These are phyloP conservation scores for Mystacides longicornis DNA, from an alignment of 2,888 invertebrate genomes.

Conservation along the genomic window DNA sequence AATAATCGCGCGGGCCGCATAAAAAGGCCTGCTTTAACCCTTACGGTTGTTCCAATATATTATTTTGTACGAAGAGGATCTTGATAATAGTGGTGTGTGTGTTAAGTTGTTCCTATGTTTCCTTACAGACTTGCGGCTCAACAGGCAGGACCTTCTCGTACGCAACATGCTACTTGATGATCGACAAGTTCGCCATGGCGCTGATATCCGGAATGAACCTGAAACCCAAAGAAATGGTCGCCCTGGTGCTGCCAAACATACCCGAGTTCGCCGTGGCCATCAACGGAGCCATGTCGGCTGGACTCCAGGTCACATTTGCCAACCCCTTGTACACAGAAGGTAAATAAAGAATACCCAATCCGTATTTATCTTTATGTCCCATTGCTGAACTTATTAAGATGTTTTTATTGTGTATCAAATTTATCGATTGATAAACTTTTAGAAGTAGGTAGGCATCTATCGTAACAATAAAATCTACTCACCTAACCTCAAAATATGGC, in stretches of 20 bases:
- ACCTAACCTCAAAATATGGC: no score
- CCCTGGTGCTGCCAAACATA: constrained; percentile 60
- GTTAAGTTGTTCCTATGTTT: no score
- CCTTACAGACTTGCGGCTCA: constrained; percentile 57
- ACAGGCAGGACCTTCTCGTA: constrained; percentile 59
- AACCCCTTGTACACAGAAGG: constrained; percentile 64
- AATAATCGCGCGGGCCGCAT: no score
- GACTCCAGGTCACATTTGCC: constrained; percentile 58
- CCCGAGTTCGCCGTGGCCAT: constrained; percentile 62
- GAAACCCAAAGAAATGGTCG: constrained; percentile 56
- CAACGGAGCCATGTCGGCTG: constrained; percentile 59
- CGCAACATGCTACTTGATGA: constrained; percentile 51
- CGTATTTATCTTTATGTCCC: not conserved
- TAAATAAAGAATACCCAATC: constrained; percentile 30
- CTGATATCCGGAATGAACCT: constrained; percentile 50
- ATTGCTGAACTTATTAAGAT: no score
- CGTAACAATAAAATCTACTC: no score
- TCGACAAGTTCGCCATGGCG: constrained; percentile 51
- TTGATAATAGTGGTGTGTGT: no score
- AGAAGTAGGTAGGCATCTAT: no score
- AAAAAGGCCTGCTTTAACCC: no score
- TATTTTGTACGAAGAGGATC: no score
- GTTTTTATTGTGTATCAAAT: no score
- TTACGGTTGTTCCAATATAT: no score
- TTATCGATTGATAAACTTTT: no score